Evolutionary conservation across 1,140 invertebrate genomes (phyloP).

Genomic region (Drosophila eugracilis): DNA sequence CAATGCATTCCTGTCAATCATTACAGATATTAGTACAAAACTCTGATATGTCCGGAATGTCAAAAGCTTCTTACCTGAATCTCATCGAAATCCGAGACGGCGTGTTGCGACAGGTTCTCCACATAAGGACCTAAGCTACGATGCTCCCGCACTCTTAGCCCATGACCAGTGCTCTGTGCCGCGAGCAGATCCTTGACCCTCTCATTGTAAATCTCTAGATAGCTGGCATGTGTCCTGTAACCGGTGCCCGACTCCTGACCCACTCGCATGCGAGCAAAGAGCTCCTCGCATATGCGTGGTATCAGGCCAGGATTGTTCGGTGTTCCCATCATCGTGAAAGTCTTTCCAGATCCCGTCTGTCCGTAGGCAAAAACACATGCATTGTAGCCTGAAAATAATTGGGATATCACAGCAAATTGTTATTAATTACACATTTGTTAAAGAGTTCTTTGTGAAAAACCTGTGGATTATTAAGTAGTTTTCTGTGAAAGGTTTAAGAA

Average conservation of each 20-base stretch:
- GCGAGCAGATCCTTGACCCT: conserved; percentile 94
- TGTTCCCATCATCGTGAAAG: conserved; percentile 99
- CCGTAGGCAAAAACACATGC: conserved; percentile 97
- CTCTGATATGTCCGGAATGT: not conserved
- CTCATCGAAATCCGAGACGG: conserved; percentile 94
- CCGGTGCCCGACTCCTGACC: conserved; percentile 93
- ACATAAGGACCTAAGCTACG: conserved; percentile 96
- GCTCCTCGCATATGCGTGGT: conserved; percentile 93
- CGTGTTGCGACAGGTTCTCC: conserved; percentile 93
- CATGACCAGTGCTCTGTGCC: conserved; percentile 88
- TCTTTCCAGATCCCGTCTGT: conserved; percentile 95
- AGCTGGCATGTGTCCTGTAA: conserved; percentile 93
- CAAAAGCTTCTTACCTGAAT: conserved; percentile 88
- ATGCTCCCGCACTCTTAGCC: conserved; percentile 95
- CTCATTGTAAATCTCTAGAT: conserved; percentile 97
- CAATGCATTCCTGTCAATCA: conserved; percentile 89
- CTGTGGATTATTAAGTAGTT: not conserved
- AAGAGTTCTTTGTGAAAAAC: not conserved
- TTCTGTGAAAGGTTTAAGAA: conserved; percentile 7
- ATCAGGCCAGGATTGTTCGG: conserved; percentile 92
- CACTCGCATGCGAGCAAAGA: conserved; percentile 90
- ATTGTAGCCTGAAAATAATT: conserved; percentile 91
- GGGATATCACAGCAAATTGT: not conserved
- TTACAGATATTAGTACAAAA: not conserved
- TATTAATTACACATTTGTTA: not conserved